Conservation (phyloP, 2,888 invertebrate genomes). For the Philhelius pedissequus region DNA sequence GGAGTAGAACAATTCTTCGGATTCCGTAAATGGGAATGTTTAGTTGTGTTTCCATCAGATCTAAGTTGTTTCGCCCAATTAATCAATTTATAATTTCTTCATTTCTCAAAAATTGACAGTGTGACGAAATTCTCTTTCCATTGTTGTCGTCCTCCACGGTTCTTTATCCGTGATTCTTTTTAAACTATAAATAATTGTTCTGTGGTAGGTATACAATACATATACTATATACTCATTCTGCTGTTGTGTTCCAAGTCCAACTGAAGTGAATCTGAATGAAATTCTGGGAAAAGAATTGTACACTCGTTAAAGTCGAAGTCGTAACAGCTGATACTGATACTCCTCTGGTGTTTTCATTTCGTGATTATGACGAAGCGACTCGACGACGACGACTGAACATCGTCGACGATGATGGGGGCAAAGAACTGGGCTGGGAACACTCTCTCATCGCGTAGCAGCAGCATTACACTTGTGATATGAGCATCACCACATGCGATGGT, state of each 20-base stretch:
- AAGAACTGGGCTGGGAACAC: conserved; percentile 62
- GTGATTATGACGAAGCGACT: conserved; percentile 9
- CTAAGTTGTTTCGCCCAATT: background rate
- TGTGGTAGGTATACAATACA: background rate
- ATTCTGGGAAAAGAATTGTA: conserved; percentile 65
- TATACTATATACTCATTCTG: background rate
- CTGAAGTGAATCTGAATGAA: conserved; percentile 57
- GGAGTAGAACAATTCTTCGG: no score
- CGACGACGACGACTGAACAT: background rate
- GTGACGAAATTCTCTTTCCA: background rate
- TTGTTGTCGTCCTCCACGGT: background rate
- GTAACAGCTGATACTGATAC: conserved; percentile 63
- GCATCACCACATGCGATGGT: conserved; percentile 19
- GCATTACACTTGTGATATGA: conserved; percentile 48
- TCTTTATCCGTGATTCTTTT: conserved; percentile 23
- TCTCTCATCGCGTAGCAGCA: conserved; percentile 28
- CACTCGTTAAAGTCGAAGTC: conserved; percentile 6
- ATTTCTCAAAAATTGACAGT: background rate
- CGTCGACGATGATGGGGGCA: conserved; percentile 15
- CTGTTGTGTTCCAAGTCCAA: background rate
- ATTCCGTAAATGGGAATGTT: no score
- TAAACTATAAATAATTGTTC: conserved; percentile 61
- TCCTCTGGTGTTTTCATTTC: background rate
- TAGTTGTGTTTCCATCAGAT: no score
- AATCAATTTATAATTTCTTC: background rate